Conservation (phyloP, 2,113 vertebrate species). For the Genyomyrus donnyi region DNA sequence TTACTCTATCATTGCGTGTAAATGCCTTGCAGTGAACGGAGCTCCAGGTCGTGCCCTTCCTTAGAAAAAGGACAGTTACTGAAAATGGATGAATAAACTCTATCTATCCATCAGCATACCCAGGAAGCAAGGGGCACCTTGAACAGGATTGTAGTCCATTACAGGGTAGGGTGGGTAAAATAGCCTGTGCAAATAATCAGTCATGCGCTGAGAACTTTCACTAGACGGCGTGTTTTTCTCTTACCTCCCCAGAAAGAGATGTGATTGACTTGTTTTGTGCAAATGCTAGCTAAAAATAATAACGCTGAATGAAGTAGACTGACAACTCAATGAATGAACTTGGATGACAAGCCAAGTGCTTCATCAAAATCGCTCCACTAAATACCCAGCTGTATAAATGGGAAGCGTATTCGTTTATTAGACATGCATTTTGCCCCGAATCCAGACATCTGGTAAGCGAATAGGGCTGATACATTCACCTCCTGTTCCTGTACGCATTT, state of each 20-base stretch:
- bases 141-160: background rate
- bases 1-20: background rate
- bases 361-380: background rate
- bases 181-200: background rate
- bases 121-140: background rate
- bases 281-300: slow-evolving; percentile 5
- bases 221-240: background rate
- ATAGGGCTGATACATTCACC: background rate
- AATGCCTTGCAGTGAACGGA: background rate
- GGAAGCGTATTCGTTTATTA: background rate
- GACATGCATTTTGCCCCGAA: background rate
- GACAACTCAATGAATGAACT: background rate
- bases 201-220: background rate
- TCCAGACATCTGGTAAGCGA: background rate
- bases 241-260: background rate
- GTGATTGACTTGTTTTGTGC: background rate
- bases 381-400: background rate
- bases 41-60: background rate
- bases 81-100: background rate
- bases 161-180: background rate
- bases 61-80: background rate
- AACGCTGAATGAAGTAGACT: background rate
- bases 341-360: background rate
- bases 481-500: background rate
- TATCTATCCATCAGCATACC: background rate